Conservation (phyloP, 2,113 vertebrate genomes). For the Myotis yumanensis region DNA sequence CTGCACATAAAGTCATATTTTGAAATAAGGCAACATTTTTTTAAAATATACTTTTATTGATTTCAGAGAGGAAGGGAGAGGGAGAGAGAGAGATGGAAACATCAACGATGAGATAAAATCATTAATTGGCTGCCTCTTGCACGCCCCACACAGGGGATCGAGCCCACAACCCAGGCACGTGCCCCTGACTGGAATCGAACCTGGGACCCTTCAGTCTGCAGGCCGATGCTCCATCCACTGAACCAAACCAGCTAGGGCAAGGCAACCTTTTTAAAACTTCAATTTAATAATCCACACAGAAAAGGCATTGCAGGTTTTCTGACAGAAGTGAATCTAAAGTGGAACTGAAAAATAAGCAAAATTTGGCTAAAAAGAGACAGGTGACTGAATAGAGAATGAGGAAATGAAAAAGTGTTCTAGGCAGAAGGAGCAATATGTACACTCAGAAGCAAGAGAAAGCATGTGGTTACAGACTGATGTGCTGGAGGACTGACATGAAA, state of each 20-base stretch:
- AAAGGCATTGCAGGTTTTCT: constrained; percentile 11
- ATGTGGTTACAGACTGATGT: background rate
- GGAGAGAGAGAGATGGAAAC: too few species aligned
- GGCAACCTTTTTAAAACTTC: background rate
- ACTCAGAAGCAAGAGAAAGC: background rate
- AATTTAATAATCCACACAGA: background rate
- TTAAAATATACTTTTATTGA: too few species aligned
- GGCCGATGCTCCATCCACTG: too few species aligned
- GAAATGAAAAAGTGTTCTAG: background rate
- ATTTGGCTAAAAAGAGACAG: background rate
- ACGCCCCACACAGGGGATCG: too few species aligned
- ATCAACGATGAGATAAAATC: too few species aligned
- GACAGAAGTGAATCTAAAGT: background rate
- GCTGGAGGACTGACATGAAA: background rate
- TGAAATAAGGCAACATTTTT: background rate
- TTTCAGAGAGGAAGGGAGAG: too few species aligned
- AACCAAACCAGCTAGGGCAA: background rate
- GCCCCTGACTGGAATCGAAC: too few species aligned
- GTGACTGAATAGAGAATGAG: background rate
- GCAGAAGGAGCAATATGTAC: background rate
- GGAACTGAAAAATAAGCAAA: background rate
- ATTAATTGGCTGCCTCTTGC: too few species aligned
- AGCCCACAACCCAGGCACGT: too few species aligned
- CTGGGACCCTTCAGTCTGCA: too few species aligned
- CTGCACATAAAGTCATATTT: background rate